Percentiles rank a stretch among this genome's conserved stretches.
These are phyloP conservation scores for Promerops cafer DNA, from an alignment of 2,113 vertebrate species.

Conservation along the genomic window DNA sequence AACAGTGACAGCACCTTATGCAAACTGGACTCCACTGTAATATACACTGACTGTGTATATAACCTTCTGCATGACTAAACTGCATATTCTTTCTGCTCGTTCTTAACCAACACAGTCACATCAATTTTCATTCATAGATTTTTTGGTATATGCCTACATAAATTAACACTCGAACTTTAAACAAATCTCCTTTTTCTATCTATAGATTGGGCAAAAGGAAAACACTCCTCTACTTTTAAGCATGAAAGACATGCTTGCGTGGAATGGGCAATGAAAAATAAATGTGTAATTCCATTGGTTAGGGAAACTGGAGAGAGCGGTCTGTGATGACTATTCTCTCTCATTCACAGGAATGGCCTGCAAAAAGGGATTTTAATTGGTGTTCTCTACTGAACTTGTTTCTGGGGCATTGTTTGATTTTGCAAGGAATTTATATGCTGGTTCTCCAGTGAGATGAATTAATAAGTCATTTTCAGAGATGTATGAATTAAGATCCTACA, in stretches of 20 bases:
- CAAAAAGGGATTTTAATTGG: background rate
- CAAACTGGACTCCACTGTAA: background rate
- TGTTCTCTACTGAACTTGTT: background rate
- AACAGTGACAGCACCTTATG: background rate
- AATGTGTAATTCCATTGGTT: background rate
- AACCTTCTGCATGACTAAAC: background rate
- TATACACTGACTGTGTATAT: background rate
- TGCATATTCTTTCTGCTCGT: background rate
- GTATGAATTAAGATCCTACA: background rate
- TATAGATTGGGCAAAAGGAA: background rate
- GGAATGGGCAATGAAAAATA: background rate
- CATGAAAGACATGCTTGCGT: background rate
- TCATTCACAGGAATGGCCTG: background rate
- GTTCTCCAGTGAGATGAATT: background rate
- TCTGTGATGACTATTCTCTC: background rate
- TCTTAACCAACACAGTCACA: background rate
- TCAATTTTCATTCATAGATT: background rate
- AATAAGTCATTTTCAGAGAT: background rate
- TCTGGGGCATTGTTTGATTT: background rate
- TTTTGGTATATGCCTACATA: background rate
- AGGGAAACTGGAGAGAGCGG: background rate
- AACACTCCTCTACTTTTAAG: background rate
- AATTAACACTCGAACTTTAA: background rate
- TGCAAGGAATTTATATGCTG: background rate
- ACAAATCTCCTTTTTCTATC: background rate